These are phyloP conservation scores for Erebia aethiops DNA, from an alignment of 2,888 invertebrate genomes.

Conservation along the genomic window DNA sequence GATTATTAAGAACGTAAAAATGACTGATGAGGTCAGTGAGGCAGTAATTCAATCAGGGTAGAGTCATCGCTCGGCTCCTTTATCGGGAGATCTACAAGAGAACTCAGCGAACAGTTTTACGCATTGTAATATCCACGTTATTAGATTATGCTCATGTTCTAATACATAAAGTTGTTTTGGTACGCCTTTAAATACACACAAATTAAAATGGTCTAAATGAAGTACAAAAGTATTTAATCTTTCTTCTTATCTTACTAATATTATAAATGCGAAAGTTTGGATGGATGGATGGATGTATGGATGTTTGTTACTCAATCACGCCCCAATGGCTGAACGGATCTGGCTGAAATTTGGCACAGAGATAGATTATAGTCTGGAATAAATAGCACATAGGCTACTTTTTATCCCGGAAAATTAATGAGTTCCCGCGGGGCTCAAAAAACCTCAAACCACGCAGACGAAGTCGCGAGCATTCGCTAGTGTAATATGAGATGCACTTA, in stretches of 20 bases:
- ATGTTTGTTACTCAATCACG: no score
- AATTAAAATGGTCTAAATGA: neutral
- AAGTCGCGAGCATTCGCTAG: no score
- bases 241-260: no score
- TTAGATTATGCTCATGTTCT: slow-evolving; percentile 1
- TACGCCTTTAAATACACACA: neutral
- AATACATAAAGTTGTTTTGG: neutral
- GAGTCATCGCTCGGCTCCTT: slow-evolving; percentile 47
- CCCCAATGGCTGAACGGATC: no score
- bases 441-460: no score
- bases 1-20: slow-evolving; percentile 52
- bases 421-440: no score
- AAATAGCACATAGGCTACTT: no score
- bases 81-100: slow-evolving; percentile 29
- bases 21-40: slow-evolving; percentile 63
- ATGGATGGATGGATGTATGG: no score
- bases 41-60: slow-evolving; percentile 60
- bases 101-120: slow-evolving; percentile 15
- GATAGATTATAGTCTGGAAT: no score
- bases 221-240: neutral
- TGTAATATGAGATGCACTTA: neutral
- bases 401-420: no score
- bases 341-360: no score
- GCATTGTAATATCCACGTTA: slow-evolving; percentile 10
- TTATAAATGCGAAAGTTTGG: no score